Evolutionary conservation across 2,888 invertebrate genomes (phyloP), one percentile per base, ranked within the genome.

Genomic region (Nephrotoma guestfalica): DNA sequence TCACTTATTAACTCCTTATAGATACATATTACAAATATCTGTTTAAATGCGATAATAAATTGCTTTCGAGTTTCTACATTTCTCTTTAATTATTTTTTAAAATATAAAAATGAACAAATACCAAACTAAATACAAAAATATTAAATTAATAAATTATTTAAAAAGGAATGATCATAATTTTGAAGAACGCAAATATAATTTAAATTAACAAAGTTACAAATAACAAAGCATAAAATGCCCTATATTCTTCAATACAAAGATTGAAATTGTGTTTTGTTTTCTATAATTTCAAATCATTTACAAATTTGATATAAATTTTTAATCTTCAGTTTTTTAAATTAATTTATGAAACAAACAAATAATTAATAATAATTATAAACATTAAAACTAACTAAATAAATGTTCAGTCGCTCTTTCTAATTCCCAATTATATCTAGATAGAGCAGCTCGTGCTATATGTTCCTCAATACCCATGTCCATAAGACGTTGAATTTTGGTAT

Each of bases 401-500:
- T 95, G 95, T 92, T 98, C 98, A 86, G 97, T 97, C 88, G 99
- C 98, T 90, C 96, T 93, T 92, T 97, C 97, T 89, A 98, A 92
- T 90, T 97, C 96, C 98, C 98, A 99, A 91, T 97, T 96, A 91
- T 95, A 96, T 84, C 97, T 96, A 86, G 98, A 98, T 86, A 99
- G 93, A 43, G 98, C 98, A 85, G 96, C 97, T 88, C 97, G 93
- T 42, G 98, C 97, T 90, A 95, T 95, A 89, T 97, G 95, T 91
- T 96, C 97, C 89, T 96, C 96, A 86, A 99, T 94, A 86, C 99
- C 99, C 98, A 99, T 98, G 90, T 97, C 98, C 90, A 95, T 94
- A 89, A 99, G 93, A 89, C 96, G 95, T 91, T 95, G 94, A 89
- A 99, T 96, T 93, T 97, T 97, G 88, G 95, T 94, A 91, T 97